Conservation (phyloP, 2,888 invertebrate genomes). For the Eilema griseolum region DNA sequence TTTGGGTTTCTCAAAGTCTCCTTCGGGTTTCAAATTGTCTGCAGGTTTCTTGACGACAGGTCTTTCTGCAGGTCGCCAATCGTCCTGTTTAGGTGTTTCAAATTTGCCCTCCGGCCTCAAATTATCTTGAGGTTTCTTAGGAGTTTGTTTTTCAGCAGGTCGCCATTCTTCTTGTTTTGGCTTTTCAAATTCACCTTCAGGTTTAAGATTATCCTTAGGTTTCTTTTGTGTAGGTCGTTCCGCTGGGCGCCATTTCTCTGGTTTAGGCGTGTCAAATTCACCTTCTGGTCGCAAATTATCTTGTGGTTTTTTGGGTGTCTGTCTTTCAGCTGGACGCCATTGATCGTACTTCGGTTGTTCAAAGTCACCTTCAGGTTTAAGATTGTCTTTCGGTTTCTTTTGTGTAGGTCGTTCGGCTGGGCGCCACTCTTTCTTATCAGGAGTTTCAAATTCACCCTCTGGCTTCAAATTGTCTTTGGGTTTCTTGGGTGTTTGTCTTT, state of each 20-base stretch:
- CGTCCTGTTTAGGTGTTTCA: conserved; percentile 62
- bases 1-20: conserved; percentile 80
- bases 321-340: conserved; percentile 75
- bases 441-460: conserved; percentile 80
- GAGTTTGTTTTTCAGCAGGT: conserved; percentile 69
- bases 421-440: conserved; percentile 64
- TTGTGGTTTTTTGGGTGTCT: conserved; percentile 57
- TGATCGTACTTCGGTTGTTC: conserved; percentile 72
- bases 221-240: conserved; percentile 57
- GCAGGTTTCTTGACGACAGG: conserved; percentile 63
- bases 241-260: conserved; percentile 69
- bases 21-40: conserved; percentile 85
- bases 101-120: conserved; percentile 86
- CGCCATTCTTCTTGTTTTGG: conserved; percentile 71
- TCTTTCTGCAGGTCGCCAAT: conserved; percentile 79
- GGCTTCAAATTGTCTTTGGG: conserved; percentile 68
- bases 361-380: conserved; percentile 62
- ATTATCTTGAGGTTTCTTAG: conserved; percentile 79
- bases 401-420: conserved; percentile 75
- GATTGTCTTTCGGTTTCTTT: conserved; percentile 81
- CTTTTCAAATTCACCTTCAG: conserved; percentile 85
- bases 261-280: conserved; percentile 76
- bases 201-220: conserved; percentile 76
- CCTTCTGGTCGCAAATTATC: conserved; percentile 87
- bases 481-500: conserved; percentile 66